phyloP scores from a whole-genome alignment of 2,888 invertebrate species.

The Incurvaria masculella region DNA sequence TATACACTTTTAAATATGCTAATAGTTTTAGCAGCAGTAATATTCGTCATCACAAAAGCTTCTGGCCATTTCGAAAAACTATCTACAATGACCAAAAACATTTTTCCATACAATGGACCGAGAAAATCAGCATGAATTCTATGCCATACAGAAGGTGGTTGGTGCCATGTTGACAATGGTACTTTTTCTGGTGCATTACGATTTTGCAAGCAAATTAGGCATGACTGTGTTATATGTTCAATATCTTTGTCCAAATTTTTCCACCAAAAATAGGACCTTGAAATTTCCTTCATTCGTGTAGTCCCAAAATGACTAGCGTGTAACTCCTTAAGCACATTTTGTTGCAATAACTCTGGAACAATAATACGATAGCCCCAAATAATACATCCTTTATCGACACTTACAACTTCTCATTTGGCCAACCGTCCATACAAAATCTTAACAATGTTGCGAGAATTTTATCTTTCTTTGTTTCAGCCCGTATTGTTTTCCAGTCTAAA shows the following conservation, averaged over 20 bases:
- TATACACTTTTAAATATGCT: too few species aligned
- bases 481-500: neutral
- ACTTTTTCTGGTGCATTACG: too few species aligned
- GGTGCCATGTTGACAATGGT: too few species aligned
- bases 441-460: neutral
- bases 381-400: neutral
- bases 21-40: neutral
- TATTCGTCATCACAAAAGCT: neutral
- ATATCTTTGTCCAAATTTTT: neutral
- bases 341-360: neutral
- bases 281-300: neutral
- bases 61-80: slow-evolving; percentile 7
- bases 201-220: too few species aligned
- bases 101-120: slow-evolving; percentile 15
- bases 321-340: neutral
- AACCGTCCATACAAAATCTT: neutral
- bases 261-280: slow-evolving; percentile 1
- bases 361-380: slow-evolving; percentile 1
- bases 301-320: slow-evolving; percentile 2
- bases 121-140: slow-evolving; percentile 16
- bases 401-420: neutral
- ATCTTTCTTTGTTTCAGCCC: neutral
- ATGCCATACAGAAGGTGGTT: neutral
- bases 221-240: neutral
- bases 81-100: slow-evolving; percentile 9